These are phyloP conservation scores for Conus canariensis DNA, from an alignment of 2,888 invertebrate species.

Conservation along the genomic window DNA sequence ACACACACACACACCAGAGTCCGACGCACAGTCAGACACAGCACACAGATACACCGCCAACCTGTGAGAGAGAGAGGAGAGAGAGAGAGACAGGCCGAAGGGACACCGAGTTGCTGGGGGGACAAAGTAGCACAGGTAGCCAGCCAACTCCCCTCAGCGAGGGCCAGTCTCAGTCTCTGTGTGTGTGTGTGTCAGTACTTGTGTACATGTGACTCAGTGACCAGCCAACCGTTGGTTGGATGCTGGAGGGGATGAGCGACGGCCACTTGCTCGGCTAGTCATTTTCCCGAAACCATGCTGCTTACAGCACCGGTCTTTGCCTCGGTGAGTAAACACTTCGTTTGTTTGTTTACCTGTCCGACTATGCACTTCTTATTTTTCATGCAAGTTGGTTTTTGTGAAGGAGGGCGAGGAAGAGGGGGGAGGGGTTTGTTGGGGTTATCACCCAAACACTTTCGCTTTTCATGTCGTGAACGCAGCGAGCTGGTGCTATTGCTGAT, in stretches of 20 bases:
- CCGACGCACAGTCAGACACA: no score
- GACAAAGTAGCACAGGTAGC: not conserved
- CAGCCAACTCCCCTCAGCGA: not conserved
- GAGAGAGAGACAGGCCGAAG: not conserved
- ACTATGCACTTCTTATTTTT: no score
- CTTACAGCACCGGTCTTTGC: constrained; percentile 53
- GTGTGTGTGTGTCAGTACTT: not conserved
- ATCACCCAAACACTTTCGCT: not conserved
- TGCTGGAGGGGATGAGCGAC: constrained; percentile 38
- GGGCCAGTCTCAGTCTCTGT: not conserved
- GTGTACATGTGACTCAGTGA: constrained; percentile 3
- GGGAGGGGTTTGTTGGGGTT: no score
- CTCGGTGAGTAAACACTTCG: constrained; percentile 46
- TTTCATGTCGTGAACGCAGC: not conserved
- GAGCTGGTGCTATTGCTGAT: no score
- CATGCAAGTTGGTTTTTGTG: no score
- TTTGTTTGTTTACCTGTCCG: no score
- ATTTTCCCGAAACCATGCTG: constrained; percentile 45
- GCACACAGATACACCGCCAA: no score
- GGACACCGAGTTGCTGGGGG: not conserved
- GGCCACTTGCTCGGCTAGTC: constrained; percentile 24
- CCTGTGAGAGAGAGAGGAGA: not conserved
- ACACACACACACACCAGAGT: no score
- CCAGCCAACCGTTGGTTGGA: constrained; percentile 3
- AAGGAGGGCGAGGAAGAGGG: no score